Evolutionary conservation across 2,888 invertebrate species (phyloP), one percentile per base, ranked within the genome.

Genomic region (Amorpha juglandis): DNA sequence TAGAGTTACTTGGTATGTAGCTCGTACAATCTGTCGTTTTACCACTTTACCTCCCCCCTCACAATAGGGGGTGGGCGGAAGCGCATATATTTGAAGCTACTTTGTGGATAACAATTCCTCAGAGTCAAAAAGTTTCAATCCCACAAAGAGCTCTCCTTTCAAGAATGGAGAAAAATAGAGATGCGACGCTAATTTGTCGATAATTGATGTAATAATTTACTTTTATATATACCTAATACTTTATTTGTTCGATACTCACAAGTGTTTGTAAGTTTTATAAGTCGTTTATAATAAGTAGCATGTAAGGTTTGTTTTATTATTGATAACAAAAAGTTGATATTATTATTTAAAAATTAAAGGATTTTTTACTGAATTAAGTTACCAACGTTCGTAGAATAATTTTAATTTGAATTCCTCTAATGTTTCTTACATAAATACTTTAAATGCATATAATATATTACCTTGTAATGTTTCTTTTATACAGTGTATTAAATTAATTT

Each of bases 71-170:
- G 74, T 71, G 63, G 21, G 21, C 42, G 52, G 47, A 71, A 79
- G 77, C 78, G 81, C 85, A 89, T 86, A 84, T 80, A 82, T 87
- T 83, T 79, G 78, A 70, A 84, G 84, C 83, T 88, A 87, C 88
- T 90, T 87, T 81, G 76, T 76, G 78, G 88, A 89, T 90, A 88
- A 90, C 89, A 90, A 90, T 89, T 83, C 87, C 85, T 87, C 85
- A 81, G 86, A 89, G 89, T 90, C 89, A 88, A 91, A 89, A 91
- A 90, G 82, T 91, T 92, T 88, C 90, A 92, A 92, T 92, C 89
- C 89, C 88, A 89, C 91, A 92, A 91, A 91, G 90, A 91, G 91
- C 87, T 87, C 78, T 80, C 69, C 78, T 77, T 73, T 78, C 73
- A 70, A 71, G 76, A 82, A 78, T 79, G 78, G 78, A 74, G 73